Evolutionary conservation across 2,113 vertebrate species (phyloP).

Genomic region (Morone chrysops): DNA sequence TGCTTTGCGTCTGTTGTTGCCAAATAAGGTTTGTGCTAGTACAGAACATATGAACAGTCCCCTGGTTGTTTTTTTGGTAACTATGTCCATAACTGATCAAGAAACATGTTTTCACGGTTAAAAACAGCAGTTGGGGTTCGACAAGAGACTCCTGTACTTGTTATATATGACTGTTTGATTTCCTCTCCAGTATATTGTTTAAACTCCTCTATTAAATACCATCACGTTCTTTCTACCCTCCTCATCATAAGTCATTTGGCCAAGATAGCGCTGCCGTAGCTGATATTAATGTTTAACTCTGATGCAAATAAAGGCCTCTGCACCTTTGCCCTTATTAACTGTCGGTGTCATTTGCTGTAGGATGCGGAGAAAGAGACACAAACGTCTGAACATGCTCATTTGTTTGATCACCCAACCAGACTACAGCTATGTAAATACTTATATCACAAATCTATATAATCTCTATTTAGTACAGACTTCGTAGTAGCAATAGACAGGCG

Average conservation of each 20-base stretch:
- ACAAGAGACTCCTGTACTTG: not conserved
- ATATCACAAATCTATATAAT: too few relatives aligned
- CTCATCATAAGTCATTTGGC: slow-evolving; percentile 22
- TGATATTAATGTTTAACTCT: slow-evolving; percentile 52
- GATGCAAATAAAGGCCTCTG: slow-evolving; percentile 23
- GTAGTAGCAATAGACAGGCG: too few relatives aligned
- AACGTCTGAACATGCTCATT: not conserved
- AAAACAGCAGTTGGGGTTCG: not conserved
- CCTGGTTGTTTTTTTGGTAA: not conserved
- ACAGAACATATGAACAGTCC: not conserved
- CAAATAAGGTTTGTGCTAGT: not conserved
- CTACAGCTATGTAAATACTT: slow-evolving; percentile 18
- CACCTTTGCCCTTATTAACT: slow-evolving; percentile 37
- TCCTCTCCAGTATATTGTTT: slow-evolving; percentile 22
- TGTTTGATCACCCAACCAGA: slow-evolving; percentile 23
- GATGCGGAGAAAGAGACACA: not conserved
- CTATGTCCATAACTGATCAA: not conserved
- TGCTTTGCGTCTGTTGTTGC: not conserved
- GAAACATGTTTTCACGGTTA: not conserved
- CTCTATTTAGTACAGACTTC: not conserved
- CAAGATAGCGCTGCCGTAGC: slow-evolving; percentile 18
- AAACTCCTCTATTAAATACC: slow-evolving; percentile 20
- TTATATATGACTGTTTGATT: not conserved
- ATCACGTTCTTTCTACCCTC: not conserved
- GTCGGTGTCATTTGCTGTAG: slow-evolving; percentile 29